Conservation (phyloP, 2,888 invertebrate species). For the Bruchidius siliquastri region DNA sequence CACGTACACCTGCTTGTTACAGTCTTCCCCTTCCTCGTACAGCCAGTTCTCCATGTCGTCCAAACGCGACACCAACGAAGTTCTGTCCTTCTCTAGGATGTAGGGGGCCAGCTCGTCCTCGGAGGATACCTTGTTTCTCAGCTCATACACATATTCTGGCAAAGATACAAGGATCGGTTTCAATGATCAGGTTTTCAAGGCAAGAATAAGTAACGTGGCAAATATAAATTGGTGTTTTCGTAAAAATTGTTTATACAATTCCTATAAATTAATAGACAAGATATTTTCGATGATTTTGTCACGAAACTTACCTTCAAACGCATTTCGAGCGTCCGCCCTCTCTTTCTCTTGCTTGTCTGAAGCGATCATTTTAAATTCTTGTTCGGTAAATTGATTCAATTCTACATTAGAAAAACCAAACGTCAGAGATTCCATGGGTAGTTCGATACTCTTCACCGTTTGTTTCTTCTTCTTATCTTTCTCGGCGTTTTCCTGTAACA, state of each 20-base stretch:
- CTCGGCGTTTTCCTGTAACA: constrained; percentile 52
- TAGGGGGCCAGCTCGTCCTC: constrained; percentile 70
- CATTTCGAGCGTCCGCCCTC: constrained; percentile 91
- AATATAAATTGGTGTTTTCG: too few species aligned
- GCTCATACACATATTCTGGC: constrained; percentile 90
- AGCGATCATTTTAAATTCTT: constrained; percentile 50
- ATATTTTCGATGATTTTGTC: too few species aligned
- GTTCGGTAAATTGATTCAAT: constrained; percentile 70
- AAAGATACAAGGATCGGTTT: not conserved
- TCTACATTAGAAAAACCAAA: constrained; percentile 68
- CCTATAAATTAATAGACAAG: too few species aligned
- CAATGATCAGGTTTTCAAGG: too few species aligned
- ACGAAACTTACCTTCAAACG: constrained; percentile 61
- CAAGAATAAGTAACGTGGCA: too few species aligned
- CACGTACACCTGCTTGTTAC: constrained; percentile 65
- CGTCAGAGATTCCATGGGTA: constrained; percentile 75
- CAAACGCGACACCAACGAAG: constrained; percentile 60
- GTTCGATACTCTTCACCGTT: constrained; percentile 73
- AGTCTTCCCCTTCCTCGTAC: constrained; percentile 95
- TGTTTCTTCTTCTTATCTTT: constrained; percentile 75
- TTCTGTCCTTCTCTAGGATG: constrained; percentile 66
- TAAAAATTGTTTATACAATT: too few species aligned
- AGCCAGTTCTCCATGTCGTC: constrained; percentile 93
- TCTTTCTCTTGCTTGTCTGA: constrained; percentile 92
- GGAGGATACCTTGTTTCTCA: constrained; percentile 70